Conservation (phyloP, 2,113 vertebrate species). For the Lycocorax pyrrhopterus region DNA sequence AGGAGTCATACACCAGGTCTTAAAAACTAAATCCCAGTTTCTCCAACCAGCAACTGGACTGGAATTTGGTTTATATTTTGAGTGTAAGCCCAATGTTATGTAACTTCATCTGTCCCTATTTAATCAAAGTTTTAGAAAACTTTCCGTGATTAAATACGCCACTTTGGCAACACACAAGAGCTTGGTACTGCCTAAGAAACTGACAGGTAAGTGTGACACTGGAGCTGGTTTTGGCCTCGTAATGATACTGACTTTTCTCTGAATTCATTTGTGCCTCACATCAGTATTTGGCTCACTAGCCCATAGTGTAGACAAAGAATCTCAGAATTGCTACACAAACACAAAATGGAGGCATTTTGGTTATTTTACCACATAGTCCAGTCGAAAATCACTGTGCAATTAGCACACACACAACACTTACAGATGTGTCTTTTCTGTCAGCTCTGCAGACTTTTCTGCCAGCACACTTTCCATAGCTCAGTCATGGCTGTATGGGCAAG, state of each 20-base stretch:
- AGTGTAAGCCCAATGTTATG: background rate
- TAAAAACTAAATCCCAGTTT: background rate
- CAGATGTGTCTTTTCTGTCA: background rate
- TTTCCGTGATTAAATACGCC: background rate
- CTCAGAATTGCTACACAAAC: background rate
- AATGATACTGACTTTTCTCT: background rate
- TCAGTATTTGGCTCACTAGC: background rate
- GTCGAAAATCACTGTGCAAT: background rate
- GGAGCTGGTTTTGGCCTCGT: background rate
- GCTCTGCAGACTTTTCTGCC: background rate
- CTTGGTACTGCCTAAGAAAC: background rate
- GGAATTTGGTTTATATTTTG: background rate
- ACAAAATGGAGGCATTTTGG: background rate
- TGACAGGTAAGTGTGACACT: accelerated
- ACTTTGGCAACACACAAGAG: background rate
- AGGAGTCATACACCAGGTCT: background rate
- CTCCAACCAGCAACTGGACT: background rate
- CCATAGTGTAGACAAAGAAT: background rate
- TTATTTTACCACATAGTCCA: background rate
- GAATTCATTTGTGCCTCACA: background rate
- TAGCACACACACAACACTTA: background rate
- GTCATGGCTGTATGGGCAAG: background rate
- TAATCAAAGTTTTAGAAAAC: background rate
- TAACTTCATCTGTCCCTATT: background rate
- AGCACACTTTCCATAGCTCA: background rate